phyloP scores from a whole-genome alignment of 1,140 invertebrate species.

The Cherax destructor region DNA sequence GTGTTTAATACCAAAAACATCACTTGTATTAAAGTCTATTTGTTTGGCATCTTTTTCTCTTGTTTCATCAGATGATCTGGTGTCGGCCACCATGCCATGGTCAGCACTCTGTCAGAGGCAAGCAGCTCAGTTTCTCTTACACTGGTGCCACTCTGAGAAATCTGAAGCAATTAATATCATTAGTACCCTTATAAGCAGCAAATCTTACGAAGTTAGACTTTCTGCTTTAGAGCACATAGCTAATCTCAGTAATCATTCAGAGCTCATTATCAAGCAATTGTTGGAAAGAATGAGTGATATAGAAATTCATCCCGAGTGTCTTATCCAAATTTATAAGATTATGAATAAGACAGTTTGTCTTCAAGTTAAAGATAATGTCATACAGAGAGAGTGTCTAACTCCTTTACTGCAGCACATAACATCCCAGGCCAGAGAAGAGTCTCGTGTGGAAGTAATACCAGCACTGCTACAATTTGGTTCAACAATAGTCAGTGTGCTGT shows the following conservation, averaged over 20 bases:
- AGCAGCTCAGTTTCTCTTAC: conserved; percentile 31
- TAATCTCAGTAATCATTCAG: background rate
- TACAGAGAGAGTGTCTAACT: background rate
- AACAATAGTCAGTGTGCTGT: background rate
- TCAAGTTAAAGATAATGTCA: background rate
- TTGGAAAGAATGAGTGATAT: conserved; percentile 1
- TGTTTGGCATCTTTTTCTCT: conserved; percentile 12
- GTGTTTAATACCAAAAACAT: background rate
- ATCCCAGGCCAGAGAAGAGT: conserved; percentile 11
- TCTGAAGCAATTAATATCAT: background rate
- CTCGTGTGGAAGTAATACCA: conserved; percentile 18
- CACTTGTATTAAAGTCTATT: conserved; percentile 15
- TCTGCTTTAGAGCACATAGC: conserved; percentile 25
- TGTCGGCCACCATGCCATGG: conserved; percentile 24
- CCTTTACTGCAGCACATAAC: background rate
- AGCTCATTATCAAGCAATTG: conserved; percentile 4
- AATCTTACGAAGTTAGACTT: conserved; percentile 42
- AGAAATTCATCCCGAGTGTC: conserved; percentile 33
- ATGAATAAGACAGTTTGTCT: conserved; percentile 5
- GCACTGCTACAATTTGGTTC: conserved; percentile 22
- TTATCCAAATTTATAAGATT: conserved; percentile 27
- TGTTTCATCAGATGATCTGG: conserved; percentile 13
- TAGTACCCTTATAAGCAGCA: conserved; percentile 18
- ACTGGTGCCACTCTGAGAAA: background rate
- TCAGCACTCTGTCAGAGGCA: conserved; percentile 49